These are phyloP conservation scores for Drosophila tsacasi DNA, from an alignment of 1,140 invertebrate genomes.

Conservation along the genomic window DNA sequence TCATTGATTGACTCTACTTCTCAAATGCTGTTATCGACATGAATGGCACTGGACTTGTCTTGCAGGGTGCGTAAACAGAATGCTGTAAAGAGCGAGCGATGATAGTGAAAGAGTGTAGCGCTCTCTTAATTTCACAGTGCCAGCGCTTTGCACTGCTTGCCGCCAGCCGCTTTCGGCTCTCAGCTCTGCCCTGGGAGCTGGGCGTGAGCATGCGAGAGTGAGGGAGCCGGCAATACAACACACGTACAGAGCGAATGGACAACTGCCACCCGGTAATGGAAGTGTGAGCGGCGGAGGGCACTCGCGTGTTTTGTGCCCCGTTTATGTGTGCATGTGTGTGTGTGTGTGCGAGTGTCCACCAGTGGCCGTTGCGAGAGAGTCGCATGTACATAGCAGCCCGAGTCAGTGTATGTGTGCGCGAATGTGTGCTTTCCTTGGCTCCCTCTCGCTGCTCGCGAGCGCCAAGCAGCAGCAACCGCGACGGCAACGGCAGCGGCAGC, in stretches of 20 bases:
- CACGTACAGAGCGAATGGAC: constrained; percentile 69
- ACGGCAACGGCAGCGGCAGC: constrained; percentile 18
- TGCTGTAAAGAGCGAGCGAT: not conserved
- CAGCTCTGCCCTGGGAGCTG: constrained; percentile 15
- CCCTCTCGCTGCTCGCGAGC: constrained; percentile 40
- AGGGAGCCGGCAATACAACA: constrained; percentile 70
- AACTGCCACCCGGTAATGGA: constrained; percentile 44
- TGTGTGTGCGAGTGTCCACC: constrained; percentile 44
- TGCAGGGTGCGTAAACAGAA: constrained; percentile 10
- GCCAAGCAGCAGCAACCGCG: constrained; percentile 29
- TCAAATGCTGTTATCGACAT: not conserved
- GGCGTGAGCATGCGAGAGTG: constrained; percentile 51
- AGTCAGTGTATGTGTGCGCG: constrained; percentile 20
- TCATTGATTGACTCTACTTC: too few relatives aligned
- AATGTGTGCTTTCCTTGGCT: constrained; percentile 54
- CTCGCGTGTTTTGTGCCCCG: constrained; percentile 2
- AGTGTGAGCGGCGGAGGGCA: constrained; percentile 1
- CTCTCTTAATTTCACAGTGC: constrained; percentile 9
- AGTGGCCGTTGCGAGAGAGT: constrained; percentile 56
- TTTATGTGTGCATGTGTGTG: constrained; percentile 32
- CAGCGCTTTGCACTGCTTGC: constrained; percentile 22
- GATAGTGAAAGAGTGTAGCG: not conserved
- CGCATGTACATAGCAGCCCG: constrained; percentile 28
- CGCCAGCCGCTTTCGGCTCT: not conserved
- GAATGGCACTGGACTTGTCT: not conserved